Percentiles rank a stretch among this genome's conserved stretches.
Evolutionary conservation across 1,140 invertebrate genomes (phyloP).

Genomic region (Cherax destructor): DNA sequence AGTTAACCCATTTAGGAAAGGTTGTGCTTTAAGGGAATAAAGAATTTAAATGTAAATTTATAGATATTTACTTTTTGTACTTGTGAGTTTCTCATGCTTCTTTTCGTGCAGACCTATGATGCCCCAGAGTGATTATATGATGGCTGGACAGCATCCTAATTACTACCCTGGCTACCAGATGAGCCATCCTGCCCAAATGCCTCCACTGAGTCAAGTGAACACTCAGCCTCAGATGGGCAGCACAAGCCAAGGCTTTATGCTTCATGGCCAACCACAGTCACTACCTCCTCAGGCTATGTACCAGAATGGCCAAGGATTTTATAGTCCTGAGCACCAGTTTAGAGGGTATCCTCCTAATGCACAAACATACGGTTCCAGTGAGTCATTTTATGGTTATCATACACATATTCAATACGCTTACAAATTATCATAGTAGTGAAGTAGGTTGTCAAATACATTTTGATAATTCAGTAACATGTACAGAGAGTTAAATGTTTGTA

Average conservation of each 20-base stretch:
- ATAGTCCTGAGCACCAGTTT: constrained; percentile 67
- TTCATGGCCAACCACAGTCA: constrained; percentile 71
- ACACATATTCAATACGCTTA: no score
- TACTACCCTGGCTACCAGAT: constrained; percentile 63
- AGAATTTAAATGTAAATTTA: no score
- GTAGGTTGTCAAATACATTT: no score
- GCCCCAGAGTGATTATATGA: constrained; percentile 66
- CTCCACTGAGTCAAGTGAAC: not conserved
- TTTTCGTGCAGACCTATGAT: constrained; percentile 59
- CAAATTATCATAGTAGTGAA: no score
- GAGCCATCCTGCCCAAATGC: constrained; percentile 52
- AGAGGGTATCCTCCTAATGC: constrained; percentile 59
- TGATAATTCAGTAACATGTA: no score
- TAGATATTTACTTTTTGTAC: constrained; percentile 2
- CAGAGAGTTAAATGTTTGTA: no score
- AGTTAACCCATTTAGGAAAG: no score
- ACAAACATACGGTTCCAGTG: constrained; percentile 62
- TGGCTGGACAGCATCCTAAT: constrained; percentile 47
- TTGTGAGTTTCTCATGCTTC: not conserved
- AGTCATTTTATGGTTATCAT: not conserved
- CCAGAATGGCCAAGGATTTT: constrained; percentile 67
- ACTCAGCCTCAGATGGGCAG: constrained; percentile 20
- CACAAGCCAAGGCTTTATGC: constrained; percentile 59
- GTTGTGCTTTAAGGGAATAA: no score
- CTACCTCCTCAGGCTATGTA: constrained; percentile 63